phyloP scores from a whole-genome alignment of 1,140 invertebrate genomes.

The Solenopsis fugax region DNA sequence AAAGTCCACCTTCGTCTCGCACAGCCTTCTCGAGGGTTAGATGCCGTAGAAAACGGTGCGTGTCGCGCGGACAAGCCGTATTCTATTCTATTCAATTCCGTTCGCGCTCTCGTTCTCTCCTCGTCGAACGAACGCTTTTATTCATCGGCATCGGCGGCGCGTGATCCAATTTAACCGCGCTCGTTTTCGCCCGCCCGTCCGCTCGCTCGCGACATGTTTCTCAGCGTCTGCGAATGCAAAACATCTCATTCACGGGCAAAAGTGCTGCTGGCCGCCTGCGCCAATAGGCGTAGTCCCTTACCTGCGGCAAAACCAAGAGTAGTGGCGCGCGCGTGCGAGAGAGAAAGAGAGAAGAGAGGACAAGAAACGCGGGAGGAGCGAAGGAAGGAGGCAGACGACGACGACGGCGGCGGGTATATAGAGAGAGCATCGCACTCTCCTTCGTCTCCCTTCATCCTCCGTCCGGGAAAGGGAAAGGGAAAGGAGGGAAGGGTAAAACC shows the following conservation, averaged over 20 bases:
- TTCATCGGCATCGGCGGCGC: conserved; percentile 53
- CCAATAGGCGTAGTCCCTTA: conserved; percentile 77
- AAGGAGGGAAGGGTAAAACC: conserved; percentile 59
- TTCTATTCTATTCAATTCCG: conserved; percentile 44
- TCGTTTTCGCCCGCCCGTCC: conserved; percentile 12
- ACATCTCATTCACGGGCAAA: conserved; percentile 85
- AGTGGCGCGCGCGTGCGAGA: conserved; percentile 28
- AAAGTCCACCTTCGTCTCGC: background rate
- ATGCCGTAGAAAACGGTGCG: background rate
- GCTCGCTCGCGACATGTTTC: conserved; percentile 78
- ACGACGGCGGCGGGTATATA: conserved; percentile 34
- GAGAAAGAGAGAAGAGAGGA: background rate
- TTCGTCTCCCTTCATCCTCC: conserved; percentile 35
- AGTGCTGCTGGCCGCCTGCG: conserved; percentile 74
- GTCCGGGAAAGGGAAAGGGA: conserved; percentile 62
- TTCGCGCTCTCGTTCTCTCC: conserved; percentile 34
- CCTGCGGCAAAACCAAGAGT: conserved; percentile 72
- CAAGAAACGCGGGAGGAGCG: conserved; percentile 37
- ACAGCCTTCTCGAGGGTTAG: background rate
- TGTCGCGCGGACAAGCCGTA: conserved; percentile 26
- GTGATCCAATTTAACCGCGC: conserved; percentile 75
- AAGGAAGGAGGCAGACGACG: conserved; percentile 28
- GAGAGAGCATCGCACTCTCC: conserved; percentile 56
- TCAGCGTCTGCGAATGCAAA: conserved; percentile 87
- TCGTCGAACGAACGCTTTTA: conserved; percentile 46